Percentiles rank a stretch among this genome's conserved stretches.
Conservation (phyloP, 1,140 invertebrate species). For the Nylanderia fulva region DNA sequence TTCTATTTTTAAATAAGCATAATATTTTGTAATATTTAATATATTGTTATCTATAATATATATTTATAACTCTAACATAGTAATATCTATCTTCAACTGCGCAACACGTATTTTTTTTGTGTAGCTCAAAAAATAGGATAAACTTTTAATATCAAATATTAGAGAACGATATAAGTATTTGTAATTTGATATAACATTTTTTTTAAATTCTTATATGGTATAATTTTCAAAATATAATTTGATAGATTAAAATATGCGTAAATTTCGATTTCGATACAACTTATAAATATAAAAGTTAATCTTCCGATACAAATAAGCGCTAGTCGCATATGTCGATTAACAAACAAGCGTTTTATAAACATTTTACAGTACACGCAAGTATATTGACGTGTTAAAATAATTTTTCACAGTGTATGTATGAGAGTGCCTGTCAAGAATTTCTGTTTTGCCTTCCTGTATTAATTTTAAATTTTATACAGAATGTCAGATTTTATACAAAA, state of each 20-base stretch:
- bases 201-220: not conserved
- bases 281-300: constrained; percentile 1
- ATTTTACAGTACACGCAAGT: constrained; percentile 1
- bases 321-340: not conserved
- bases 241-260: not conserved
- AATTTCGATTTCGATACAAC: not conserved
- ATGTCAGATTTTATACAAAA: not conserved
- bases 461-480: not conserved
- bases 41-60: not conserved
- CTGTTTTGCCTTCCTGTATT: not conserved
- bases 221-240: constrained; percentile 16
- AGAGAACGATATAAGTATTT: no score
- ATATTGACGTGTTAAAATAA: constrained; percentile 24
- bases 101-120: not conserved
- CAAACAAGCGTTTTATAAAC: constrained; percentile 17
- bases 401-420: not conserved
- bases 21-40: constrained; percentile 10
- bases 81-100: not conserved
- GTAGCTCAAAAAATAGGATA: not conserved
- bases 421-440: not conserved
- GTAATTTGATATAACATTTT: not conserved
- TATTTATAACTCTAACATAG: constrained; percentile 14
- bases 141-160: not conserved
- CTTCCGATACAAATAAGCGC: not conserved
- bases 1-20: not conserved